A percentile compares a stretch with the other conserved stretches of the same genome.
Evolutionary conservation across 2,113 vertebrate species (phyloP).

Genomic region (Noturus placidus): DNA sequence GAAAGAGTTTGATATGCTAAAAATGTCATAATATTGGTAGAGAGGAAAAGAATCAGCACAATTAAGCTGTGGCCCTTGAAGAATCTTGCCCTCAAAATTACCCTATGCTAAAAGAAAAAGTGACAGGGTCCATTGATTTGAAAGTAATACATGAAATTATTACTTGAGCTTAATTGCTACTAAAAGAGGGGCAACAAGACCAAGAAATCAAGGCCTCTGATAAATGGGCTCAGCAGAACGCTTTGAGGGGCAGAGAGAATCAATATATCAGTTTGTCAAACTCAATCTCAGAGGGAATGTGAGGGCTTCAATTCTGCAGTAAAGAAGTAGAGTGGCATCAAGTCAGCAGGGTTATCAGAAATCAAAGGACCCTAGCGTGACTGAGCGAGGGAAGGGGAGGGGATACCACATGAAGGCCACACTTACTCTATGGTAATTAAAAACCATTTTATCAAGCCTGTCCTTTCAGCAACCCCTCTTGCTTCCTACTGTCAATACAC

Average conservation of each 20-base stretch:
- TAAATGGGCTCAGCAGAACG: conserved; percentile 85
- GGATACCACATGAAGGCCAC: conserved; percentile 75
- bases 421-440: conserved; percentile 93
- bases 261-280: conserved; percentile 96
- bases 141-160: conserved; percentile 99
- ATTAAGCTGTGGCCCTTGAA: conserved; percentile 62
- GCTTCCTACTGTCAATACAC: conserved; percentile 79
- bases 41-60: background rate
- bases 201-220: conserved; percentile 84
- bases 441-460: conserved; percentile 88
- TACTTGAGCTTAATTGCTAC: conserved; percentile 90
- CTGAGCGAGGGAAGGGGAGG: conserved; percentile 68
- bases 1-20: background rate
- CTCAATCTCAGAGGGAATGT: conserved; percentile 77
- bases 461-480: conserved; percentile 73
- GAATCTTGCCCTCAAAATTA: conserved; percentile 70
- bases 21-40: background rate
- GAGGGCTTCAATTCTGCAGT: conserved; percentile 70
- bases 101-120: conserved; percentile 69
- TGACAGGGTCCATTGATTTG: conserved; percentile 94
- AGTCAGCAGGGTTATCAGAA: conserved; percentile 96
- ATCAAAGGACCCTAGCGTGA: conserved; percentile 83
- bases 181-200: conserved; percentile 80
- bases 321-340: conserved; percentile 71
- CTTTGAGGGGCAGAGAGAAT: conserved; percentile 74